phyloP scores from a whole-genome alignment of 2,797 vertebrate species.

The Hydrophis major region DNA sequence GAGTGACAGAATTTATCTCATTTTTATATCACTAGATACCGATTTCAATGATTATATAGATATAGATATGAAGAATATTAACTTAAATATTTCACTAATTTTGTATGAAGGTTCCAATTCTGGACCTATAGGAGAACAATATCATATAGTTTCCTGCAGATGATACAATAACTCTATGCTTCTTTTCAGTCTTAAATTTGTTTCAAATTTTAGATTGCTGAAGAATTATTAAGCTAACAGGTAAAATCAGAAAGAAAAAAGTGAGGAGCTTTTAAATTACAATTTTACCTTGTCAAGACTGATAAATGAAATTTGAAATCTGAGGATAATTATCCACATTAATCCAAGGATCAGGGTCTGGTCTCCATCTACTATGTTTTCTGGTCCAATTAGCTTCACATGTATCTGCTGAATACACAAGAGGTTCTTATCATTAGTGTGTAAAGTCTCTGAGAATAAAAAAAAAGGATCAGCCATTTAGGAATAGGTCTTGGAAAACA shows the following conservation, averaged over 20 bases:
- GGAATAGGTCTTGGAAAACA: not conserved
- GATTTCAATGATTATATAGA: not conserved
- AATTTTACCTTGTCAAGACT: conserved; percentile 80
- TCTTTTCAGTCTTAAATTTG: not conserved
- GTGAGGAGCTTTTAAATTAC: not conserved
- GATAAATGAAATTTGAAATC: conserved; percentile 88
- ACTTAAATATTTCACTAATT: not conserved
- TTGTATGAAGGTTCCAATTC: not conserved
- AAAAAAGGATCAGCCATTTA: not conserved
- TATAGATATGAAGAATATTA: not conserved
- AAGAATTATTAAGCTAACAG: not conserved
- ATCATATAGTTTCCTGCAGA: not conserved
- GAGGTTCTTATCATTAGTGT: not conserved
- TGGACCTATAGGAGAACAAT: not conserved
- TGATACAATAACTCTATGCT: not conserved
- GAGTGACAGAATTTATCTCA: not conserved
- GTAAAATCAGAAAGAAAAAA: conserved; percentile 2
- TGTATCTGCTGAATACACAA: conserved; percentile 74
- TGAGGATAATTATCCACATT: conserved; percentile 92
- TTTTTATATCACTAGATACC: not conserved
- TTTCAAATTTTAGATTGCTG: not conserved
- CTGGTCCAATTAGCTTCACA: conserved; percentile 87
- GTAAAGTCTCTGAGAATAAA: not conserved
- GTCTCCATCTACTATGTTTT: conserved; percentile 91
- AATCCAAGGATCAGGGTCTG: conserved; percentile 86